Conservation (phyloP, 2,797 vertebrate genomes). For the Acrossocheilus wenchowensis region DNA sequence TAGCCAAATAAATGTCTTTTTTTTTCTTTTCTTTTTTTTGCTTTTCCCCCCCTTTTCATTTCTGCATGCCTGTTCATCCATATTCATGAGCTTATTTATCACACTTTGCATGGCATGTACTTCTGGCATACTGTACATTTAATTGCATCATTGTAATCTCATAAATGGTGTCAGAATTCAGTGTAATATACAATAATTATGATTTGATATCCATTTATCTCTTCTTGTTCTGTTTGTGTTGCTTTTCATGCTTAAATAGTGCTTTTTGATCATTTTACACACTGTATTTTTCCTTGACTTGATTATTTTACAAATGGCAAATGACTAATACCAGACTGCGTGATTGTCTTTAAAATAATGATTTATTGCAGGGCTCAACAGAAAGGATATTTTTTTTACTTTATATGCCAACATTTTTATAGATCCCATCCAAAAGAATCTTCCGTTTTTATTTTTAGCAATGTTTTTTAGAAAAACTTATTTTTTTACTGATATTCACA, state of each 20-base stretch:
- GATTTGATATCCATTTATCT: background rate
- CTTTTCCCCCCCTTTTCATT: background rate
- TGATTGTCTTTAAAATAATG: background rate
- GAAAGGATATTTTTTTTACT: background rate
- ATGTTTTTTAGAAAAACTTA: background rate
- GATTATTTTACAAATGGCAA: background rate
- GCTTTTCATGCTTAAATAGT: background rate
- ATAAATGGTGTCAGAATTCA: background rate
- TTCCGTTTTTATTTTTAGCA: background rate
- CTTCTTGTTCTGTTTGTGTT: background rate
- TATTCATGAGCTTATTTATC: background rate
- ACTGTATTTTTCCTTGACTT: background rate
- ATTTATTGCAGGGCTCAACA: slow-evolving; percentile 12
- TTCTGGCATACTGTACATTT: slow-evolving; percentile 19
- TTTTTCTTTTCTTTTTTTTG: background rate
- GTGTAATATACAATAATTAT: background rate
- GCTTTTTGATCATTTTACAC: background rate
- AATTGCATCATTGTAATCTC: background rate
- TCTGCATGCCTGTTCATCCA: slow-evolving; percentile 17
- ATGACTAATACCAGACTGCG: slow-evolving; percentile 10
- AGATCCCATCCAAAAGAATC: background rate
- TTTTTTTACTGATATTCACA: too few species aligned
- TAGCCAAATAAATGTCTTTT: slow-evolving; percentile 13
- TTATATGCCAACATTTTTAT: background rate
- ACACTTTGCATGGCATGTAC: slow-evolving; percentile 3